Base-by-base conservation (phyloP, 2,888 invertebrate genomes). In the Idaea aversata region DNA sequence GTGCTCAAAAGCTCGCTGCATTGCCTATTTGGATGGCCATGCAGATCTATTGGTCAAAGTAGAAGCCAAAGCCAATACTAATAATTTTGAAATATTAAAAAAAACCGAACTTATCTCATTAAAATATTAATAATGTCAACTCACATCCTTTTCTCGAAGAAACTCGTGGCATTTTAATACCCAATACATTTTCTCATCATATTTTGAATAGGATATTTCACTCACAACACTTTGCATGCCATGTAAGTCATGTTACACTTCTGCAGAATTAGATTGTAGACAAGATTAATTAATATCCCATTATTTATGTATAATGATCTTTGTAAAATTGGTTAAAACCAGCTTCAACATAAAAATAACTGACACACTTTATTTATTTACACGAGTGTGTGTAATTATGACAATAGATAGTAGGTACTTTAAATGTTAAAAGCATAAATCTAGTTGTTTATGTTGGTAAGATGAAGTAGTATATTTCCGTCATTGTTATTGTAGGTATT, bases 231-330 rank as follows among this genome's bases (percentile, higher is more conserved):
- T 73, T 75, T 77, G 67, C 70, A 67, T 70, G 70, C 5, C 76
- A 74, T 79, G 80, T 84, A 83, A 82, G 86, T 85, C 80, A 77
- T 77, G 78, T 78, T 73, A 75, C 71, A 68, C 67, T 67, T 73
- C 70, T 70, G 67, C 10, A 10, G 47, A 47, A 47, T 47, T 47
- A 47, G 0, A 47, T 36, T 36, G 5, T 36, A 47, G 13, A 47
- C 47, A 47, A 10, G 7, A 47, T 10, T 47, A 7, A 47, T 7
- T 7, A 7, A 47, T 47, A 13, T 47, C 13, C 7, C 10, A 47
- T 47, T 47, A 6, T 47, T 47, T 47, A 47, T 47, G 47, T 10
- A 7, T 47, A 47, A 10, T 6, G 10, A 13, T 5, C 7, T 38
- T 10, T 38, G 38, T 6, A 38, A 38, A 5, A 47, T 47, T 47